Conservation (phyloP, 1,140 invertebrate genomes). For the Drosophila ironensis region DNA sequence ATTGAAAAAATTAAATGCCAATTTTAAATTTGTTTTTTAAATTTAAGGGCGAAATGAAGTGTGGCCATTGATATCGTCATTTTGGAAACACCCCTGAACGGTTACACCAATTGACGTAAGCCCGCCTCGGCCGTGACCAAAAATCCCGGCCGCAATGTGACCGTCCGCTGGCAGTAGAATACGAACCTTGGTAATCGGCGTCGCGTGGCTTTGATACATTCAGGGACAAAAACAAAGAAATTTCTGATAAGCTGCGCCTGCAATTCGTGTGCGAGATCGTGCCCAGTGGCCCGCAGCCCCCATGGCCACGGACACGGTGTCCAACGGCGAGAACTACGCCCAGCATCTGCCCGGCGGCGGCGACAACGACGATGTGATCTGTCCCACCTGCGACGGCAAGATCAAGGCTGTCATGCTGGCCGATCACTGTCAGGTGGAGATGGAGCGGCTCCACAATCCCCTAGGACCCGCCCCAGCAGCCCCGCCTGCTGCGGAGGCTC, state of each 20-base stretch:
- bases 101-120: too few species aligned
- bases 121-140: too few species aligned
- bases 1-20: too few species aligned
- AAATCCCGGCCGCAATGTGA: neutral
- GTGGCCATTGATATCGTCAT: too few species aligned
- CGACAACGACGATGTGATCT: constrained; percentile 82
- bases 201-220: constrained; percentile 30
- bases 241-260: neutral
- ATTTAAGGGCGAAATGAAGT: too few species aligned
- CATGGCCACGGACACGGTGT: constrained; percentile 81
- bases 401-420: constrained; percentile 89
- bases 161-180: neutral
- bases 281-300: neutral
- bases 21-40: too few species aligned
- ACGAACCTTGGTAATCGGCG: constrained; percentile 17
- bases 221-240: constrained; percentile 33
- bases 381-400: constrained; percentile 91
- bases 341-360: constrained; percentile 83
- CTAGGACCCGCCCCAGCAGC: constrained; percentile 2
- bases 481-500: neutral
- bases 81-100: too few species aligned
- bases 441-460: constrained; percentile 87
- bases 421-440: constrained; percentile 88
- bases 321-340: constrained; percentile 82
- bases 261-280: neutral